A percentile compares a stretch with the other conserved stretches of the same genome.
Conservation (phyloP, 2,113 vertebrate species). For the Rallus limicola region DNA sequence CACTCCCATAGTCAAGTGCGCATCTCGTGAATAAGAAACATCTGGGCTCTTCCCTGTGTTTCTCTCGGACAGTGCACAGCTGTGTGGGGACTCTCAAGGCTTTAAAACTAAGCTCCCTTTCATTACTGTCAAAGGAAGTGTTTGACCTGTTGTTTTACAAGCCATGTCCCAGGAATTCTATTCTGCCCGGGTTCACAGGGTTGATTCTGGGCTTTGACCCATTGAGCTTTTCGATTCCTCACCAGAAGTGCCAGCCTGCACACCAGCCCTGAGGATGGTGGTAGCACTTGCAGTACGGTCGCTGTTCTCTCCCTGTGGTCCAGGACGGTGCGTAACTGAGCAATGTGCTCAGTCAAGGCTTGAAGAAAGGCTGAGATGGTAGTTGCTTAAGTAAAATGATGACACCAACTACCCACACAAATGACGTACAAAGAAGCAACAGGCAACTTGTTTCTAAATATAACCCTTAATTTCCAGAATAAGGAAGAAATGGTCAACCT, state of each 20-base stretch:
- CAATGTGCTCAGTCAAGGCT: not conserved
- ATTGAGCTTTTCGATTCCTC: not conserved
- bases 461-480: not conserved
- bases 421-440: not conserved
- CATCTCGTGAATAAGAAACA: not conserved
- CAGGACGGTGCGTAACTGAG: not conserved
- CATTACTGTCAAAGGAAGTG: not conserved
- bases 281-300: not conserved
- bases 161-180: not conserved
- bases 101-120: not conserved
- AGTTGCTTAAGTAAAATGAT: not conserved
- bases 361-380: not conserved
- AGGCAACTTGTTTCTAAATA: slow-evolving; percentile 20
- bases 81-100: not conserved
- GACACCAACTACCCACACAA: not conserved
- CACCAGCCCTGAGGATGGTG: not conserved
- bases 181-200: not conserved
- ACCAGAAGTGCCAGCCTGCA: not conserved
- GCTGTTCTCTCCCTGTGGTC: not conserved
- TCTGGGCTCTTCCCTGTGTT: not conserved
- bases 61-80: not conserved
- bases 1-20: not conserved
- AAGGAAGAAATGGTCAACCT: not conserved
- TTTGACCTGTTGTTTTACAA: fast-evolving
- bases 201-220: not conserved